Base-by-base conservation (phyloP, 2,113 vertebrate genomes). In the Neoarius graeffei region DNA sequence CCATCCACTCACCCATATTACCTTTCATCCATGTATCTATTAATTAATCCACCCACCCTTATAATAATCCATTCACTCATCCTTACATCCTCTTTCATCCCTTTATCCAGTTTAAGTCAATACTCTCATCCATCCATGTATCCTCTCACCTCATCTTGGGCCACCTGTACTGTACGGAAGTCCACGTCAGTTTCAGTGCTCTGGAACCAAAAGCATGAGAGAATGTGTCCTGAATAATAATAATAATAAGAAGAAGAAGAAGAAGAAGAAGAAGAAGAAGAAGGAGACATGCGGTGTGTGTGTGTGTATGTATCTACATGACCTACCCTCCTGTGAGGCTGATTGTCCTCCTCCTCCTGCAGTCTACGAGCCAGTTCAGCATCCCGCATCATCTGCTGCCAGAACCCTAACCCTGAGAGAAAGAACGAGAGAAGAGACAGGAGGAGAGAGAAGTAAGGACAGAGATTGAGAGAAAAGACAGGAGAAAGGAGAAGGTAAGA, bases 161-260 rank as follows among this genome's bases (percentile, higher is more conserved):
- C 94, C n/a, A 94, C 96, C 89, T 96, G 94, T 13, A 94, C 95
- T 0, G 91, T 93, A 69, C 89, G 89, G 91, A 94, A 96, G 88
- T 95, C 94, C 56, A 92, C 91, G 0, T 87, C 88, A 59, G 92
- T 88, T 80, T 93, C 83, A 54, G 81, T 42, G 52, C 81, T 85
- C 76, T 77, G 73, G 14, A 56, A 73, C 35, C 27, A 7, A 60
- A 20, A 71, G 5, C 59, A 30, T 15, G 76, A 57, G 17, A 67
- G 6, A 67, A 17, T 86, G n/a, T 86, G 25, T 50, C 27, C 9
- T 86, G 35, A 54, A 35, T 74, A 54, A 3, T 59, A 42, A 4
- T 42, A 42, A 42, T 42, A 42, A 42, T 4, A 42, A 42, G 0
- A 42, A 42, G 3, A 42, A 42, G 3, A 42, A 42, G 42, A 42